Conservation (phyloP, 35 echinoderm and acorn worm species). For the Strongylocentrotus purpuratus region DNA sequence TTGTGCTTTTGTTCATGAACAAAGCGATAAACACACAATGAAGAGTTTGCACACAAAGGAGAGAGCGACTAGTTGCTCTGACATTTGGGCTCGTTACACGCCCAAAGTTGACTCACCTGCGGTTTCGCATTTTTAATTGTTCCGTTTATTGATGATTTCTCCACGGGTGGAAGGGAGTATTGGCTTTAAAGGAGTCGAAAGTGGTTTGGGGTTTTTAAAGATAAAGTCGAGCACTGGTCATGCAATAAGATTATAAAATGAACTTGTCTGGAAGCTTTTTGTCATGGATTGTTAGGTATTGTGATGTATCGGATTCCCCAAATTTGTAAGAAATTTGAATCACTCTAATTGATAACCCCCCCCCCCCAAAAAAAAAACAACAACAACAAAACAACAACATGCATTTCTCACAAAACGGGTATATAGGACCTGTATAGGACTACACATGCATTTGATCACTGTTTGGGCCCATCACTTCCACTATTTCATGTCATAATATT, state of each 20-base stretch:
- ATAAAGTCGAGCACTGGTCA: no score
- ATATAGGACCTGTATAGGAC: no score
- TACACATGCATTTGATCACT: no score
- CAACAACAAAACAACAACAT: no score
- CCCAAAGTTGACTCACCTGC: slow-evolving; percentile 15
- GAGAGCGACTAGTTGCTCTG: background rate
- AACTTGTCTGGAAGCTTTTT: background rate
- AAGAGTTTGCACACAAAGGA: background rate
- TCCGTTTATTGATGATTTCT: background rate
- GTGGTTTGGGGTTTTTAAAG: background rate
- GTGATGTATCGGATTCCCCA: no score
- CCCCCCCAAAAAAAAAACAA: no score
- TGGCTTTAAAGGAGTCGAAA: background rate
- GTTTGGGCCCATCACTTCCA: no score
- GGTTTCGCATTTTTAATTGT: background rate
- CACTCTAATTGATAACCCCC: background rate
- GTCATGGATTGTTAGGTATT: no score
- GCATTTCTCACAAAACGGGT: no score
- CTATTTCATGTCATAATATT: no score
- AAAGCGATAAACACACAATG: background rate
- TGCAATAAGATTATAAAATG: no score
- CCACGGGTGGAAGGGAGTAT: background rate
- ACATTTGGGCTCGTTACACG: background rate
- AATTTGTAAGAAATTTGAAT: background rate
- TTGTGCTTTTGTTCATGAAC: background rate